Evolutionary conservation across 2,797 vertebrate species (phyloP).

Genomic region (Parauchenoglanis punctatus): DNA sequence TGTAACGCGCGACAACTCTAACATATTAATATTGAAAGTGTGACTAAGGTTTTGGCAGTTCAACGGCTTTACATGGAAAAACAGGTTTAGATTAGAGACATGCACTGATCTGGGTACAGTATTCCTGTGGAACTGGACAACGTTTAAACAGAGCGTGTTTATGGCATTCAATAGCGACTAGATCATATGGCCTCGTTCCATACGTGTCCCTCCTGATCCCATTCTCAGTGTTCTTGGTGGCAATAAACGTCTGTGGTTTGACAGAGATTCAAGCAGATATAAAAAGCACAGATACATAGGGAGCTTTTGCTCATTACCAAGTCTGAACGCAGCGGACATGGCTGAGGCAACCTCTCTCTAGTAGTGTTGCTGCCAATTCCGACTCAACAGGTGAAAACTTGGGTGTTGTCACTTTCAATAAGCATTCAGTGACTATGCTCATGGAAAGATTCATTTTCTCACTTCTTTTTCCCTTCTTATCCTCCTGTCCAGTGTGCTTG

Average conservation of each 20-base stretch:
- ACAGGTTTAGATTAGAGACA: not conserved
- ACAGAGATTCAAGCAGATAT: not conserved
- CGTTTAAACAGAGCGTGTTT: not conserved
- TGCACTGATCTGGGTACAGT: not conserved
- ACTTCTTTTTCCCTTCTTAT: constrained; percentile 28
- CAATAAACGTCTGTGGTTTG: not conserved
- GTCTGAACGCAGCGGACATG: constrained; percentile 4
- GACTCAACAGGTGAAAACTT: constrained; percentile 49
- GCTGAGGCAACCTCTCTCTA: constrained; percentile 24
- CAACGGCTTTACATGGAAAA: not conserved
- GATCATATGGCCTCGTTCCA: not conserved
- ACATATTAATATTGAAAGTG: not conserved
- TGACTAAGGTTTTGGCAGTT: not conserved
- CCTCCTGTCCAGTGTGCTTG: constrained; percentile 42
- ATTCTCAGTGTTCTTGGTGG: not conserved
- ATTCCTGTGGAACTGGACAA: not conserved
- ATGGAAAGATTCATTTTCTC: constrained; percentile 33
- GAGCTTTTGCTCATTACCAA: constrained; percentile 4
- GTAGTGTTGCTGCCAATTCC: constrained; percentile 9
- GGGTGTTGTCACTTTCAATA: constrained; percentile 39
- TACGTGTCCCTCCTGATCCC: not conserved
- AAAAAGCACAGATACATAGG: not conserved
- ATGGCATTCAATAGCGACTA: too few relatives aligned
- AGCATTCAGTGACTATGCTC: constrained; percentile 35
- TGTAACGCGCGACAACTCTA: too few relatives aligned